Evolutionary conservation across 2,888 invertebrate species (phyloP), one percentile per base, ranked within the genome.

Genomic region (Elaeidobius kamerunicus): DNA sequence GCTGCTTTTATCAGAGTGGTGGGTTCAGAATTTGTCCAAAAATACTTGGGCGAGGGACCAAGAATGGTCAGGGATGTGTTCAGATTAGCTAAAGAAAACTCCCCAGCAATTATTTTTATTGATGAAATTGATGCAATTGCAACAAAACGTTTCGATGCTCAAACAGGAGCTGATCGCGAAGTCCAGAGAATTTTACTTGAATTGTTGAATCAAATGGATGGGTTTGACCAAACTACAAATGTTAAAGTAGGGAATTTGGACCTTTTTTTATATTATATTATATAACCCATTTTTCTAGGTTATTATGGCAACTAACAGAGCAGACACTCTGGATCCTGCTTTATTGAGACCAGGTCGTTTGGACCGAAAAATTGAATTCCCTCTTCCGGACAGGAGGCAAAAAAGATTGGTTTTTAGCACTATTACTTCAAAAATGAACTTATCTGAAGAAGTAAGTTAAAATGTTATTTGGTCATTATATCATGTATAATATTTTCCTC

Each of bases 61-160:
- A 84, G 99, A 48, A 99, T 99, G 99, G 99, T 99, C 23, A 82
- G 99, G 57, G 99, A 99, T 72, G 98, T 99, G 11, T 99, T 99
- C 75, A 86, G 99, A 66, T 80, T 99, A 58, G 99, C 99, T 14
- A 96, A 98, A 73, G 99, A 99, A 75, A 99, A 99, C 76, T 91
- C 97, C 1, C 99, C 99, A 1, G 97, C 98, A 1, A 99, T 99
- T 64, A 99, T 99, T 64, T 99, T 99, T 73, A 99, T 99, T 68
- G 99, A 99, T 76, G 99, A 99, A 78, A 99, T 99, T 66, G 99
- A 99, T 75, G 99, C 99, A 28, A 99, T 99, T 64, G 99, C 98
- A 9, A 99, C 99, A 3, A 99, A 99, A 75, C 83, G 98, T 75
- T 81, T 98, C 74, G 97, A 98, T 76, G 97, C 97, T 2, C 97